Conservation (phyloP, 2,797 vertebrate genomes). For the Tarsius wallacei region DNA sequence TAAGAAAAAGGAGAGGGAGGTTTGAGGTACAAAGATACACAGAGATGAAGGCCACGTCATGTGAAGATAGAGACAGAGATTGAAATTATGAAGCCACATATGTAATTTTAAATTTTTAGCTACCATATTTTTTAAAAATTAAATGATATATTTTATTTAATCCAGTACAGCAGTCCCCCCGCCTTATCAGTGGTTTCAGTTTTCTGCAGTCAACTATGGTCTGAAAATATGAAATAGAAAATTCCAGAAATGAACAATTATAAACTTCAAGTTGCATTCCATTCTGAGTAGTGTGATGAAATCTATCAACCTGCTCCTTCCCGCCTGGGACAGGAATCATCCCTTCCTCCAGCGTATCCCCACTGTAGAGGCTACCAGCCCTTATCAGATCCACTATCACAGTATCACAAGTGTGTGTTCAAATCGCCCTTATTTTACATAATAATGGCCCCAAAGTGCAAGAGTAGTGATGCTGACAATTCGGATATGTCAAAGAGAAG, state of each 20-base stretch:
- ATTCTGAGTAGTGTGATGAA: not conserved
- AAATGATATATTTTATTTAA: conserved; percentile 18
- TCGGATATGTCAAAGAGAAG: not conserved
- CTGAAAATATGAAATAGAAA: not conserved
- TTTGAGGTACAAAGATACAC: not conserved
- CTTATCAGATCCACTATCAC: not conserved
- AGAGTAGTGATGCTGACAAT: not conserved
- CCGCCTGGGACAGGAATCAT: not conserved
- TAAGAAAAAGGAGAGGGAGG: not conserved
- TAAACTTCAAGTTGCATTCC: not conserved
- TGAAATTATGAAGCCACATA: not conserved
- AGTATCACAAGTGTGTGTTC: not conserved
- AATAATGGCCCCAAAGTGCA: not conserved
- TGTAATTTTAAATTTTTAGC: not conserved
- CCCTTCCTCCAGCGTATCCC: not conserved
- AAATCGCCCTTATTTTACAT: not conserved
- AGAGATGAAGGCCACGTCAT: not conserved
- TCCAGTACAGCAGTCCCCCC: not conserved
- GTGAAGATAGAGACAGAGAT: not conserved
- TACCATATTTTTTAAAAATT: not conserved
- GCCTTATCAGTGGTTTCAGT: not conserved
- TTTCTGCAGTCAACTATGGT: not conserved
- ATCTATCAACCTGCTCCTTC: not conserved
- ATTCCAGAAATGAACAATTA: not conserved
- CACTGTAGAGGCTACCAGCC: not conserved